phyloP scores from a whole-genome alignment of 1,140 invertebrate species.

The Brachystomella parvula region DNA sequence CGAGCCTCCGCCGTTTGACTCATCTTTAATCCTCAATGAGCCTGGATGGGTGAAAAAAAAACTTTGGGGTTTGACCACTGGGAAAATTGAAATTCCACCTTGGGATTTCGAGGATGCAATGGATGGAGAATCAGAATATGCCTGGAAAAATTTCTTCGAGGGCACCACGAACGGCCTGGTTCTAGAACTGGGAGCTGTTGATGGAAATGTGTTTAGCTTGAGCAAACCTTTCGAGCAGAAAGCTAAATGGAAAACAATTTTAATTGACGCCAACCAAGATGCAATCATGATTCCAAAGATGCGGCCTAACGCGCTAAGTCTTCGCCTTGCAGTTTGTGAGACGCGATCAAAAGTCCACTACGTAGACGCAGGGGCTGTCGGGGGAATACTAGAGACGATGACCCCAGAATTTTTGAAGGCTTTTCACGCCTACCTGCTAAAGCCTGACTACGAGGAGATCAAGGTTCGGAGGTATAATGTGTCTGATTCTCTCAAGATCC shows the following conservation, averaged over 20 bases:
- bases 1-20: too few relatives aligned
- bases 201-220: not conserved
- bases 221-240: not conserved
- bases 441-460: too few relatives aligned
- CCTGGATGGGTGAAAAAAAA: too few relatives aligned
- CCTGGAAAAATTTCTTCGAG: not conserved
- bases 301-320: not conserved
- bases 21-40: too few relatives aligned
- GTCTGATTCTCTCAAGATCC: not conserved
- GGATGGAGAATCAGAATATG: too few relatives aligned
- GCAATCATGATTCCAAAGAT: not conserved
- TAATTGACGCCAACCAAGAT: not conserved
- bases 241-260: not conserved
- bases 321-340: not conserved
- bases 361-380: not conserved
- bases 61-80: too few relatives aligned
- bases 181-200: not conserved
- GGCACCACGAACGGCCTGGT: not conserved
- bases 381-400: not conserved
- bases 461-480: too few relatives aligned
- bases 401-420: not conserved
- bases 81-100: too few relatives aligned
- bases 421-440: not conserved
- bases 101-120: too few relatives aligned
- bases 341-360: not conserved